Evolutionary conservation across 2,888 invertebrate genomes (phyloP).

Genomic region (Liposcelis brunnea): DNA sequence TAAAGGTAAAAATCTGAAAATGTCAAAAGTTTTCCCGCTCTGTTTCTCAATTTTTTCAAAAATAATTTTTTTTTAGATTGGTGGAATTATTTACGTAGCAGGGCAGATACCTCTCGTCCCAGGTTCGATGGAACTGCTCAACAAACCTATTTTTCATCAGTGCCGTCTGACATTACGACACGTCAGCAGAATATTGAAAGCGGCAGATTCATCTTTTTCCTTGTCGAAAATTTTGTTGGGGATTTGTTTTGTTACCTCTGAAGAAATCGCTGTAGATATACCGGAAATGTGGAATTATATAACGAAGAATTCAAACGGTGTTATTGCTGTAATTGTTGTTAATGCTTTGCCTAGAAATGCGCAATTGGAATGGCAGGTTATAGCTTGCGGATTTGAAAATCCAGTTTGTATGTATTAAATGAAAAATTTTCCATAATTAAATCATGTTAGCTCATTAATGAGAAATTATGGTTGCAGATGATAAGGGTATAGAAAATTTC

Average conservation of each 20-base stretch:
- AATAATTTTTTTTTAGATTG: constrained; percentile 36
- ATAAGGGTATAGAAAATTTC: background rate
- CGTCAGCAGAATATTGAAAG: constrained; percentile 62
- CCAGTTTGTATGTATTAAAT: constrained; percentile 58
- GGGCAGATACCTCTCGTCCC: constrained; percentile 86
- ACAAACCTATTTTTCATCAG: constrained; percentile 63
- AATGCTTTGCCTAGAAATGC: constrained; percentile 62
- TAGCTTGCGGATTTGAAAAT: constrained; percentile 76
- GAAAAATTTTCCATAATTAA: background rate
- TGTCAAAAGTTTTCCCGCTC: no score
- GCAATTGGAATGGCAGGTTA: constrained; percentile 82
- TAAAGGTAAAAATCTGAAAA: constrained; percentile 42
- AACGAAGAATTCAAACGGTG: constrained; percentile 63
- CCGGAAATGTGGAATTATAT: constrained; percentile 57
- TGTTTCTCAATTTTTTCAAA: constrained; percentile 2
- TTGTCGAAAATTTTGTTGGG: constrained; percentile 31
- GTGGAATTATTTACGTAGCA: constrained; percentile 68
- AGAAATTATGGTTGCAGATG: constrained; percentile 5
- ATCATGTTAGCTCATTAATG: no score
- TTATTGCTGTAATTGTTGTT: constrained; percentile 74
- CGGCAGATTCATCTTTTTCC: constrained; percentile 39
- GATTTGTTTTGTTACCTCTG: constrained; percentile 70
- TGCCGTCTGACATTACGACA: constrained; percentile 71
- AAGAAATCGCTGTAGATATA: constrained; percentile 51
- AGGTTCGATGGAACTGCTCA: constrained; percentile 53